These are phyloP conservation scores for Coleophora flavipennella DNA, from an alignment of 2,888 invertebrate species.

Conservation along the genomic window DNA sequence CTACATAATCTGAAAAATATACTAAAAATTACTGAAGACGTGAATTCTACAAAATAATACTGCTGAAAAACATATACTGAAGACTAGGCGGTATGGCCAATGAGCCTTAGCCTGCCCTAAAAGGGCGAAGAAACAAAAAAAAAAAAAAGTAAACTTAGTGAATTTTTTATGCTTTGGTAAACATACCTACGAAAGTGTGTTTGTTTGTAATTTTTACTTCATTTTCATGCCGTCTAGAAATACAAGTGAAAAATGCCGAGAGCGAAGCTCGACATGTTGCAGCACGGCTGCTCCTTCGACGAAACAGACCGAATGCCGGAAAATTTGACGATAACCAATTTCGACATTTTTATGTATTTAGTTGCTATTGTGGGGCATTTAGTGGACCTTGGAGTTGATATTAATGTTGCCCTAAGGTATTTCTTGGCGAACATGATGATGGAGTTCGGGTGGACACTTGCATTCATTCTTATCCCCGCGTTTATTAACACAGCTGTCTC, in stretches of 20 bases:
- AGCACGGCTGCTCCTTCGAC: constrained; percentile 56
- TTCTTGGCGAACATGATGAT: constrained; percentile 63
- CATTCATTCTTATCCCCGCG: constrained; percentile 81
- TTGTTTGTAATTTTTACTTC: too few relatives aligned
- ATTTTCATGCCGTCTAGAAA: too few relatives aligned
- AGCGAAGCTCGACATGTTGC: constrained; percentile 38
- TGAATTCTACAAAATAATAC: too few relatives aligned
- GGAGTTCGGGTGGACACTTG: constrained; percentile 79
- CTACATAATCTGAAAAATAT: too few relatives aligned
- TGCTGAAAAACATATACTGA: too few relatives aligned
- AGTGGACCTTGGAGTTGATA: constrained; percentile 78
- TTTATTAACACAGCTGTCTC: constrained; percentile 83
- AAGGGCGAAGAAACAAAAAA: too few relatives aligned
- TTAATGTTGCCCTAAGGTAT: constrained; percentile 79
- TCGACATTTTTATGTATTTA: constrained; percentile 76
- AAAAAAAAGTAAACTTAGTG: too few relatives aligned
- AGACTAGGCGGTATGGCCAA: too few relatives aligned
- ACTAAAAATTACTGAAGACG: too few relatives aligned
- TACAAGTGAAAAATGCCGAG: constrained; percentile 41
- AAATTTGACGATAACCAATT: constrained; percentile 70
- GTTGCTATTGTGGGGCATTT: constrained; percentile 80
- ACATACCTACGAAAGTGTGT: too few relatives aligned
- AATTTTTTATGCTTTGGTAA: too few relatives aligned
- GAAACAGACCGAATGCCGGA: constrained; percentile 74
- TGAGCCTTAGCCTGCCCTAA: too few relatives aligned